Base-by-base conservation (phyloP, 2,113 vertebrate species). In the Lutjanus erythropterus region DNA sequence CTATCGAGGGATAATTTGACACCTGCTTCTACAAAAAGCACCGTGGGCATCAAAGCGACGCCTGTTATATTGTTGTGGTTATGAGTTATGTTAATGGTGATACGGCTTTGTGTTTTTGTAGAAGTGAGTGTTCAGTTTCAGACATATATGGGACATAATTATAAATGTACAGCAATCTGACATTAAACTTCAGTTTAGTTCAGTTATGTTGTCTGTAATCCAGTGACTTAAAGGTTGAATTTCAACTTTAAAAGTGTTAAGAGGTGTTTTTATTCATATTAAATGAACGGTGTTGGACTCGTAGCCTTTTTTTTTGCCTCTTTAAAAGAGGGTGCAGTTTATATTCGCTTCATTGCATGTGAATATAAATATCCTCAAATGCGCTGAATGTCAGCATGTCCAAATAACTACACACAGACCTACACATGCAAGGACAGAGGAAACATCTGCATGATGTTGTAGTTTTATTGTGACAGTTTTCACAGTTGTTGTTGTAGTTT, bases 31-130 rank as follows among this genome's bases (percentile, higher is more conserved):
- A 5, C 16, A 12, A 44, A 65, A 71, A 60, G 25, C 47, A 47
- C 11, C 12, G 66, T 71, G 42, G 84, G 69, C 73, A 71, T 75
- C 79, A 78, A 82, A 78, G 72, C 44, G 42, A 41, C 29, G 29
- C 23, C 25, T 59, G 49, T 37, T 55, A 25, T 75, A 37, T 9
- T 74, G 59, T 49, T 76, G 60, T 73, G 56, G 72, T 85, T 82
- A 68, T 6, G 33, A 74, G 47, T 31, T 68, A 14, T 3, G 0
- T 78, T 82, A 74, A 74, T 56, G 31, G 50, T 49, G 21, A 66
- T 11, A 29, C 23, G 9, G 3, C 11, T 0, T 2, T 21, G 21
- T 81, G 64, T 55, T 66, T 74, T 71, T 82, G 59, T 25, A 29
- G 19, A 56, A 56, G 27, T 1, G 33, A 44, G 15, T 60, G 42